These are phyloP conservation scores for Gobio occitaniae DNA, from an alignment of 2,797 vertebrate genomes.

Conservation along the genomic window DNA sequence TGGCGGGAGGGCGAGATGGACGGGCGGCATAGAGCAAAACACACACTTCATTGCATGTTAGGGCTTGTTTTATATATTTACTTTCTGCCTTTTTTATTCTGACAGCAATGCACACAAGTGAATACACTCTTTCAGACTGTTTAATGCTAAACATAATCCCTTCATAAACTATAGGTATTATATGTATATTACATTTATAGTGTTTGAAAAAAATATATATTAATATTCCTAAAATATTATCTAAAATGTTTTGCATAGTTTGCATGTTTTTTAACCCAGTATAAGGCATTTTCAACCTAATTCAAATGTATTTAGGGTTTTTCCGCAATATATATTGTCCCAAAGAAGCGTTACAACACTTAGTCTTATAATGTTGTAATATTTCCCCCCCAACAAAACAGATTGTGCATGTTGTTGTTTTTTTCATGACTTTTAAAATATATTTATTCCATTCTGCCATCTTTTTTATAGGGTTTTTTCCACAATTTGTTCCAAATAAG, in stretches of 20 bases:
- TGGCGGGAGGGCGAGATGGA: slow-evolving; percentile 65
- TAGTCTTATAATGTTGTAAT: neutral
- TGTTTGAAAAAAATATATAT: neutral
- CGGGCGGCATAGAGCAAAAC: slow-evolving; percentile 28
- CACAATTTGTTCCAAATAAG: neutral
- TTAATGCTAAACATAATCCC: neutral
- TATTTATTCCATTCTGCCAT: too few relatives aligned
- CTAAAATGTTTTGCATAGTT: neutral
- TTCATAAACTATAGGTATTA: neutral
- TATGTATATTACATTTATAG: neutral
- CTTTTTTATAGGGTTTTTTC: too few relatives aligned
- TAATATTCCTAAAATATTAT: neutral
- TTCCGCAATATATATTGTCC: neutral
- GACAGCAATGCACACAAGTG: neutral
- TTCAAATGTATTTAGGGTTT: neutral
- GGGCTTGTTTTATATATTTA: slow-evolving; percentile 11
- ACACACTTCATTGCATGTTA: slow-evolving; percentile 51
- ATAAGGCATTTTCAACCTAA: neutral
- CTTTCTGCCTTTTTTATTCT: slow-evolving; percentile 1
- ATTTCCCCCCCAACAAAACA: neutral
- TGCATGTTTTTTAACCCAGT: neutral
- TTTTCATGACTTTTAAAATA: neutral
- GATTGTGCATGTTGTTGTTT: neutral
- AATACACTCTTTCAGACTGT: neutral
- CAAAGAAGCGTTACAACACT: neutral